Evolutionary conservation across 2,797 vertebrate species (phyloP).

Genomic region (Chaetophractus vellerosus): DNA sequence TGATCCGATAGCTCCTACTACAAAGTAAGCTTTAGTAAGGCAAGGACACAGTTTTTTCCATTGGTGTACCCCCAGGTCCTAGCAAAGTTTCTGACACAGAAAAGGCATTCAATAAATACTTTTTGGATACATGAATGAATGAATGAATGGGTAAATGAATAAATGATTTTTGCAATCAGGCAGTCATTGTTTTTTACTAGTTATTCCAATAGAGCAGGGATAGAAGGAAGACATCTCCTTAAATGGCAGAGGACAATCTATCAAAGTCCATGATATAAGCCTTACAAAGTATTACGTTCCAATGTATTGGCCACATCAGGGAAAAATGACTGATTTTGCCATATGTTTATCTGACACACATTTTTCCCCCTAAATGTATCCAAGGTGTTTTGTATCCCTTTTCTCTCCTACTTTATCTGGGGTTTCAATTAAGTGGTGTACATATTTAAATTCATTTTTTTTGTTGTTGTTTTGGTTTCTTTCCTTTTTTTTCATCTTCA

Average conservation of each 20-base stretch:
- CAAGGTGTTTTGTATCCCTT: neutral
- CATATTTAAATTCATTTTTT: neutral
- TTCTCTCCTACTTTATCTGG: neutral
- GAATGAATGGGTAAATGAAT: neutral
- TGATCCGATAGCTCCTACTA: neutral
- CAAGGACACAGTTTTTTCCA: neutral
- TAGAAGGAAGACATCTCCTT: neutral
- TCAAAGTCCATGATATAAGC: neutral
- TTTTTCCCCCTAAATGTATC: neutral
- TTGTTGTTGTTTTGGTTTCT: too few species aligned
- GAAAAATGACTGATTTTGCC: conserved; percentile 35
- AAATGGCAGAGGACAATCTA: neutral
- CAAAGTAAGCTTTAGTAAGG: neutral
- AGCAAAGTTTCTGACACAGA: neutral
- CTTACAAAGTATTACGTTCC: neutral
- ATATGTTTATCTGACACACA: conserved; percentile 4
- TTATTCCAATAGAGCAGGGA: neutral
- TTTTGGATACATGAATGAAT: neutral
- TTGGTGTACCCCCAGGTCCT: neutral
- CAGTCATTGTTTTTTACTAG: neutral
- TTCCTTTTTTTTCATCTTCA: neutral
- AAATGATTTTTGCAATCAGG: neutral
- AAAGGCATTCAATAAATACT: neutral
- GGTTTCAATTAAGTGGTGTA: neutral
- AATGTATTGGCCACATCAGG: neutral